Conservation (phyloP, 2,888 invertebrate genomes). For the Hyposoter dolosus region DNA sequence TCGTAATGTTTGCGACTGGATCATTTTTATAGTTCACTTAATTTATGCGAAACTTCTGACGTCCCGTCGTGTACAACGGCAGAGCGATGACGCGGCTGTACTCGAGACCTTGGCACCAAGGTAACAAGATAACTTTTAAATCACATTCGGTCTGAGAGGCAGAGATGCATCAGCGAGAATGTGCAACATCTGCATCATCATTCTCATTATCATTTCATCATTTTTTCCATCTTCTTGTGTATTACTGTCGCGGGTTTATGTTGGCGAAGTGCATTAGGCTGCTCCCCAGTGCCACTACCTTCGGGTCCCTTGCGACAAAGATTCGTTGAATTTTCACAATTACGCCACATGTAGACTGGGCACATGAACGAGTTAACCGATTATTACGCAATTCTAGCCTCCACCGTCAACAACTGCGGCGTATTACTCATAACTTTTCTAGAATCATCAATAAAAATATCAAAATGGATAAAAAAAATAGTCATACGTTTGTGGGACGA, state of each 20-base stretch:
- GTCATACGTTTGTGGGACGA: not conserved
- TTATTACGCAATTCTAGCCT: slow-evolving; percentile 13
- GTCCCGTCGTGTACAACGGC: slow-evolving; percentile 19
- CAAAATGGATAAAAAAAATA: not conserved
- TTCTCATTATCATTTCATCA: not conserved
- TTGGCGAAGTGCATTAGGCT: not conserved
- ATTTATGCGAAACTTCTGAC: slow-evolving; percentile 35
- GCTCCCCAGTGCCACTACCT: not conserved
- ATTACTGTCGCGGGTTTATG: not conserved
- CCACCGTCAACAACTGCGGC: not conserved
- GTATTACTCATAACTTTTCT: slow-evolving; percentile 2
- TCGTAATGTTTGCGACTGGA: slow-evolving; percentile 12
- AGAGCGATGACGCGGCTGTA: slow-evolving; percentile 23
- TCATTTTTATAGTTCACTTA: slow-evolving; percentile 14
- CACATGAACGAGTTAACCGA: slow-evolving; percentile 10
- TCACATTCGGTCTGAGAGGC: slow-evolving; percentile 5
- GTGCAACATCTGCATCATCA: slow-evolving; percentile 43
- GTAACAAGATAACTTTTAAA: slow-evolving; percentile 57
- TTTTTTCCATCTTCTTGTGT: not conserved
- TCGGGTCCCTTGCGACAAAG: slow-evolving; percentile 6
- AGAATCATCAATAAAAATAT: slow-evolving; percentile 4
- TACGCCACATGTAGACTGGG: slow-evolving; percentile 25
- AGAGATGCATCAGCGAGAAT: slow-evolving; percentile 42
- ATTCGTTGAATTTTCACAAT: slow-evolving; percentile 34
- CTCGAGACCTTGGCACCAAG: slow-evolving; percentile 55